Evolutionary conservation across 2,797 vertebrate species (phyloP).

Genomic region (Micrastur ruficollis): DNA sequence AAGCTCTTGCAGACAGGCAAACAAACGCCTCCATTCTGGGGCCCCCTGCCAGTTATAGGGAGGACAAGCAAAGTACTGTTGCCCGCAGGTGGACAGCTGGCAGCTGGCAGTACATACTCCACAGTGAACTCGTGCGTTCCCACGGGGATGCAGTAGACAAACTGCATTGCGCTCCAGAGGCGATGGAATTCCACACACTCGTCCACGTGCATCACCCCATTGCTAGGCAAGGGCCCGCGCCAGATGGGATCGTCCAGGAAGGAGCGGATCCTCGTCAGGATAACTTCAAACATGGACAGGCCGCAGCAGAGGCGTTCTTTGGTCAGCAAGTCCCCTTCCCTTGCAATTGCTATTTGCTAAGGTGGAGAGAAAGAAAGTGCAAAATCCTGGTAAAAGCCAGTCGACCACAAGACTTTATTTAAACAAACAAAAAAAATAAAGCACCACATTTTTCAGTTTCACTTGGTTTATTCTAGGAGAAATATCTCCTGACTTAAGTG

Average conservation of each 20-base stretch:
- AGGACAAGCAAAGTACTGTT: neutral
- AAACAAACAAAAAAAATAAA: neutral
- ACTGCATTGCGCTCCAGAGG: constrained; percentile 99
- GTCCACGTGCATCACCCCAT: constrained; percentile 98
- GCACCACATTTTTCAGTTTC: neutral
- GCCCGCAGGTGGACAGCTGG: neutral
- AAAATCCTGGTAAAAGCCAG: neutral
- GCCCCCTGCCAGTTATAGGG: neutral
- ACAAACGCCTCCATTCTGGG: neutral
- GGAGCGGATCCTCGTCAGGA: constrained; percentile 88
- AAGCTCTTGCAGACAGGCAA: neutral
- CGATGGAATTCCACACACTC: constrained; percentile 98
- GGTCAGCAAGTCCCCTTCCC: constrained; percentile 95
- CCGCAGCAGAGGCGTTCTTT: constrained; percentile 98
- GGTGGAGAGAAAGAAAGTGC: neutral
- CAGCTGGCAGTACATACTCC: constrained; percentile 82
- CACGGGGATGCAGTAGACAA: constrained; percentile 98
- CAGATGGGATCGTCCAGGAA: constrained; percentile 96
- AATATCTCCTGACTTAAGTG: neutral
- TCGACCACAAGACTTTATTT: neutral
- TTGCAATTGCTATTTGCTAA: constrained; percentile 97
- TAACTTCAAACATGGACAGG: constrained; percentile 98
- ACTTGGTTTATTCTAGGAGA: neutral
- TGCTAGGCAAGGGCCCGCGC: constrained; percentile 94
- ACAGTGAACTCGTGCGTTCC: constrained; percentile 97